Base-by-base conservation (phyloP, 2,888 invertebrate species). In the Coelopa pilipes region DNA sequence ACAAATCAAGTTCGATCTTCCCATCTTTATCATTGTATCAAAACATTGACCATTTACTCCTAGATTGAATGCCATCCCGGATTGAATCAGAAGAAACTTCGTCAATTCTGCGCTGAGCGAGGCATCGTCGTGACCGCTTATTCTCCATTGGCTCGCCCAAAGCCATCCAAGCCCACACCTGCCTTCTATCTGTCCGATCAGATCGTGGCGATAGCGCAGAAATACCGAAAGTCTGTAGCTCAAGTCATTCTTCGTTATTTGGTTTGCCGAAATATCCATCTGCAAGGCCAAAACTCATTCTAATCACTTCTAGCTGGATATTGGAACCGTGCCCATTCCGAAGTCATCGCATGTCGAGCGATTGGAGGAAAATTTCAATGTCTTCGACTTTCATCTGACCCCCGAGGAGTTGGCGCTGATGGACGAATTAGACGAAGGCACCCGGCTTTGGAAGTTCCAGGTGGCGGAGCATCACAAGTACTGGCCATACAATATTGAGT, bases 81-180 rank as follows among this genome's bases (percentile, higher is more conserved):
- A 80, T 87, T 94, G 5, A 92, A 92, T 78, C 93, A 95, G 82
- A 90, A 90, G 15, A 90, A 91, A n/a, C 83, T 95, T n/a, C 90
- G 92, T 0, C 85, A 91, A 1, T 94, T 91, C 82, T 93, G 95
- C 85, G 89, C 89, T 49, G 82, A 89, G 4, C 89, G 90, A 46
- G 88, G 89, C 70, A 92, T 96, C 67, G 83, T 88, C 0, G 87
- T 96, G 77, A 92, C 89, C 83, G 94, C 89, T 0, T 96, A 93
- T 86, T 92, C 92, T 71, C 94, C 94, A 0, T 89, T 95, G 74
- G 94, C 93, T 21, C 89, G 90, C 70, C 90, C 90, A 1, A 87
- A 89, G 82, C 67, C 84, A 21, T 79, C 83, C 0, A 88, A 89
- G 75, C 46, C 82, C 0, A 77, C 77, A 55, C 90, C 91, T 0